Conservation (phyloP, 2,888 invertebrate species). For the Stenodera caucasica region DNA sequence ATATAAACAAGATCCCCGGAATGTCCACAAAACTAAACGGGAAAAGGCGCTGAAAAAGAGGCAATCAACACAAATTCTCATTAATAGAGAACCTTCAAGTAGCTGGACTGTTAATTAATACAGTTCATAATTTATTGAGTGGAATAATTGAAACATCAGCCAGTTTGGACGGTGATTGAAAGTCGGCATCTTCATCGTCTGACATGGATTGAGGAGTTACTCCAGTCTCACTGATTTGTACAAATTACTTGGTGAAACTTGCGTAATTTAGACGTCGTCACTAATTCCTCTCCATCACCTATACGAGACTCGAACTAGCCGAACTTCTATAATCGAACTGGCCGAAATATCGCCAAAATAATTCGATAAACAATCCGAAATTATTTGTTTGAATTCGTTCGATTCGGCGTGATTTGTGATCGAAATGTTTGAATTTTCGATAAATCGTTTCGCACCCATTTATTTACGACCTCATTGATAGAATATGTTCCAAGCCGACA, state of each 20-base stretch:
- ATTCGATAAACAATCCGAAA: too few species aligned
- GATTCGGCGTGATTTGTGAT: too few species aligned
- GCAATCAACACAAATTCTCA: constrained; percentile 9
- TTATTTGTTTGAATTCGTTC: too few species aligned
- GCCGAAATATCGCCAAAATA: too few species aligned
- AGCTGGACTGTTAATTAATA: not conserved
- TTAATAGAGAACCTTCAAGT: not conserved
- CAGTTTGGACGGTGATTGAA: constrained; percentile 35
- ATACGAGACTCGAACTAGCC: too few species aligned
- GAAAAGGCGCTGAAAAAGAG: not conserved
- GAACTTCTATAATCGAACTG: too few species aligned
- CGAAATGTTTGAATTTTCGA: constrained; percentile 34
- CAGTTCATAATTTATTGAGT: constrained; percentile 26
- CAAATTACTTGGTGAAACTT: constrained; percentile 47
- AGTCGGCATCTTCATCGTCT: constrained; percentile 28
- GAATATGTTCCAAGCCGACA: constrained; percentile 40
- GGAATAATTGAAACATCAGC: constrained; percentile 43
- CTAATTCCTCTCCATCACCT: constrained; percentile 29
- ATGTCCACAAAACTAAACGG: not conserved
- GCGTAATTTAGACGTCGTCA: constrained; percentile 42
- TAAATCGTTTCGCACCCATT: constrained; percentile 41
- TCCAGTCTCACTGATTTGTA: constrained; percentile 47
- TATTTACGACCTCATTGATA: constrained; percentile 45
- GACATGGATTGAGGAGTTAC: constrained; percentile 49
- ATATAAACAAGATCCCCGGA: not conserved